These are phyloP conservation scores for Amazona ochrocephala DNA, from an alignment of 2,797 vertebrate species.

Conservation along the genomic window DNA sequence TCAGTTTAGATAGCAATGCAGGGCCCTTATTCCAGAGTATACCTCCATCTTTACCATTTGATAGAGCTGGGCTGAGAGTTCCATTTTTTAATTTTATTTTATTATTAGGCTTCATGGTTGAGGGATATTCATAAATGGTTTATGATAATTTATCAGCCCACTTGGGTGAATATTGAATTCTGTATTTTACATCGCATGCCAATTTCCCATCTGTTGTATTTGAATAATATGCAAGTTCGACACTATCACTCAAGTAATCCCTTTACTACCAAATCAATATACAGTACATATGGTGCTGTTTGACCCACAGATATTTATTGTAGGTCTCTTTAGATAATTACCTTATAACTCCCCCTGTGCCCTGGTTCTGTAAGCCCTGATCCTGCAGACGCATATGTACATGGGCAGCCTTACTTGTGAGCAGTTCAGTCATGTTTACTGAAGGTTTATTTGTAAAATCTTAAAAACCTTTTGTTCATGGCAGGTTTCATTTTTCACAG, in stretches of 20 bases:
- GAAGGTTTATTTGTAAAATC: not conserved
- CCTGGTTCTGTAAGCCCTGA: slow-evolving; percentile 42
- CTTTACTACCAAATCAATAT: slow-evolving; percentile 73
- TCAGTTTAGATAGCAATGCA: not conserved
- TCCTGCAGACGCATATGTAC: not conserved
- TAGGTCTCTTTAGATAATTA: slow-evolving; percentile 57
- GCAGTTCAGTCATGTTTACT: not conserved
- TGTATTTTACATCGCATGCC: slow-evolving; percentile 69
- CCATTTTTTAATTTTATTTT: slow-evolving; percentile 64
- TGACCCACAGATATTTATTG: slow-evolving; percentile 60
- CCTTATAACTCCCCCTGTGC: slow-evolving; percentile 40
- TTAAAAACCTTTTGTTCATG: not conserved
- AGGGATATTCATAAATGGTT: slow-evolving; percentile 76
- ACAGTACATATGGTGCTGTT: slow-evolving; percentile 57
- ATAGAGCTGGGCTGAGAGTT: slow-evolving; percentile 28
- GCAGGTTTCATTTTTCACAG: not conserved
- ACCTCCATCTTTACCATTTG: not conserved
- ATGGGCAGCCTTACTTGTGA: not conserved
- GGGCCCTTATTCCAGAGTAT: not conserved
- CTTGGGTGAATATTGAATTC: slow-evolving; percentile 76
- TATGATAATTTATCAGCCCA: slow-evolving; percentile 74
- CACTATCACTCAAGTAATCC: slow-evolving; percentile 62
- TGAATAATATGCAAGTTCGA: slow-evolving; percentile 72
- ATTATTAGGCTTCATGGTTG: slow-evolving; percentile 71
- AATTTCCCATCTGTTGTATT: slow-evolving; percentile 77